Base-by-base conservation (phyloP, 2,888 invertebrate genomes). In the Alentia gelatinosa region DNA sequence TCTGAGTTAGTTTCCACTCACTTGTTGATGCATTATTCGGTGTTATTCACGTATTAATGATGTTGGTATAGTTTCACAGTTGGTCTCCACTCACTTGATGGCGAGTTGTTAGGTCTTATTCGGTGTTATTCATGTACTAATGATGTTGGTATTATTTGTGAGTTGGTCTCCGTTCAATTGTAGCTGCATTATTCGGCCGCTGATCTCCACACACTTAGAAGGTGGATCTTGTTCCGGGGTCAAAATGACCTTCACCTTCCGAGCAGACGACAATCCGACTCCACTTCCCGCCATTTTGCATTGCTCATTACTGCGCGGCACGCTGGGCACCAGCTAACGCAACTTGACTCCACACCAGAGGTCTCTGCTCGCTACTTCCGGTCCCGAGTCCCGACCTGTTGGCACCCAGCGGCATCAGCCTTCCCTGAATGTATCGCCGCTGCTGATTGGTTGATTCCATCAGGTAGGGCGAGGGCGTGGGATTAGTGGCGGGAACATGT, bases 371-470 rank as follows among this genome's bases (percentile, higher is more conserved):
- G 12, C 26, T 9, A 79, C 79, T 79, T 79, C 79, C 79, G 79
- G 79, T 19, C 39, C 79, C 39, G 79, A 35, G 37, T 1, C 37
- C 0, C 26, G 63, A 63, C 63, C 63, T 47, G 7, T 19, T 12
- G 68, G n/a, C 33, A 12, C 30, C 68, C 68, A 12, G 30, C 39
- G 23, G 79, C 39, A 63, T 63, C 63, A n/a, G 63, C 26, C 15
- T n/a, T 63, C 63, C 63, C n/a, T 7, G n/a, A n/a, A 63, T 79
- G 79, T 39, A 39, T 37, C 79, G n/a, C n/a, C 37, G 7, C 39
- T 39, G 23, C 79, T 79, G 79, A 79, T 79, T 79, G 79, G 79
- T 79, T 79, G 79, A 79, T 79, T 79, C 79, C 39, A 79, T 79
- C 79, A 39, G 79, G 79, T 19, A 39, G 79, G 37, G 39, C 74